phyloP scores from a whole-genome alignment of 2,797 vertebrate genomes.

The Hippocampus kuda region DNA sequence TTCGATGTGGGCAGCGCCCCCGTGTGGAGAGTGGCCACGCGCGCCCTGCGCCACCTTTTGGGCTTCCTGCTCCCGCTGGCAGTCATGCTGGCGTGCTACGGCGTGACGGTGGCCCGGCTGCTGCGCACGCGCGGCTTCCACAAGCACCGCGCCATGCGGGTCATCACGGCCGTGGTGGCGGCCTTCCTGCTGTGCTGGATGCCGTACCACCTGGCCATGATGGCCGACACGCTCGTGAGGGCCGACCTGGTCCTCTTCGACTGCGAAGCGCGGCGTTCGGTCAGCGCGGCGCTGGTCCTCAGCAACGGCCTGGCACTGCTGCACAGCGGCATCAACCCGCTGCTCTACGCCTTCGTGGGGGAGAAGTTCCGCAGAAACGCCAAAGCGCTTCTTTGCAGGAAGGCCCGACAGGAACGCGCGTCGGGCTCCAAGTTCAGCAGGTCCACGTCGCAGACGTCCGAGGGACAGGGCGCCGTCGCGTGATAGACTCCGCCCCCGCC shows the following conservation, averaged over 20 bases:
- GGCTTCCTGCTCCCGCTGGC: constrained; percentile 63
- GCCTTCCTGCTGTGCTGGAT: constrained; percentile 68
- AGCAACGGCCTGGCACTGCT: constrained; percentile 55
- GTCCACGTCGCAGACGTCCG: constrained; percentile 64
- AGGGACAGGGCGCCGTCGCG: constrained; percentile 44
- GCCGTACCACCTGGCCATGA: constrained; percentile 55
- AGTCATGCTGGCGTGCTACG: constrained; percentile 65
- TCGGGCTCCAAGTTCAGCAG: constrained; percentile 52
- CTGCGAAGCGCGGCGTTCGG: constrained; percentile 25
- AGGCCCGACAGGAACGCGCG: constrained; percentile 26
- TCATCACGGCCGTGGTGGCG: constrained; percentile 63
- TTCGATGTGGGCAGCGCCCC: constrained; percentile 32
- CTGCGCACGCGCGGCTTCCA: constrained; percentile 59
- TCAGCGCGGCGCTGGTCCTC: constrained; percentile 33
- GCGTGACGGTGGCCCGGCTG: constrained; percentile 53
- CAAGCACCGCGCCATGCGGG: constrained; percentile 69
- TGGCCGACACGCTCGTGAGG: constrained; percentile 55
- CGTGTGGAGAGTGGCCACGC: constrained; percentile 43
- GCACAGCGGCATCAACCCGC: constrained; percentile 69
- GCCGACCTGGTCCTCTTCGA: constrained; percentile 9
- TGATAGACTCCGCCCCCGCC: constrained; percentile 27
- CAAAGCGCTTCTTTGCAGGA: constrained; percentile 36
- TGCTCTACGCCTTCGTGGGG: constrained; percentile 69
- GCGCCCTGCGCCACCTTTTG: constrained; percentile 50
- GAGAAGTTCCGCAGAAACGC: constrained; percentile 66